phyloP scores from a whole-genome alignment of 2,888 invertebrate species.

The Chalcis sispes region DNA sequence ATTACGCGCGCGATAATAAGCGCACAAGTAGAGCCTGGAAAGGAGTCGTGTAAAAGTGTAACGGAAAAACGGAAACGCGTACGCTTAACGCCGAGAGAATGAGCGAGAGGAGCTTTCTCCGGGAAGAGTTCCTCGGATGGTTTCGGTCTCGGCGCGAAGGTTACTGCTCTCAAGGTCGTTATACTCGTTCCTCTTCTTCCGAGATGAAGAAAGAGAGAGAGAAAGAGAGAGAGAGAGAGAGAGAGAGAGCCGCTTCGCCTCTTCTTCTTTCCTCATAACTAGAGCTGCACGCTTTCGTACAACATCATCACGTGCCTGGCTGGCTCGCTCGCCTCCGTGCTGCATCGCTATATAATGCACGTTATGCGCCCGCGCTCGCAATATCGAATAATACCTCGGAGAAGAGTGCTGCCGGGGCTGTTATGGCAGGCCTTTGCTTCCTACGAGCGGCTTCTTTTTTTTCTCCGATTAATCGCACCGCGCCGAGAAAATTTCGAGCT shows the following conservation, averaged over 20 bases:
- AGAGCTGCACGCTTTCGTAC: constrained; percentile 58
- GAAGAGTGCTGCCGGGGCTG: neutral
- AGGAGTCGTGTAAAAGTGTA: neutral
- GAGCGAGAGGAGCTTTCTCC: neutral
- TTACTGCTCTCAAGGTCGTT: constrained; percentile 61
- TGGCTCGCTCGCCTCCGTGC: neutral
- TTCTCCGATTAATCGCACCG: neutral
- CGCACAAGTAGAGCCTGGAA: neutral
- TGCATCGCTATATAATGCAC: neutral
- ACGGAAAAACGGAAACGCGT: constrained; percentile 1
- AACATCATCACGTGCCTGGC: constrained; percentile 41
- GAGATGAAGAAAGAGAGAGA: constrained; percentile 30
- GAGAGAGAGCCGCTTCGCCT: neutral
- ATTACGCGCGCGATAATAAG: neutral
- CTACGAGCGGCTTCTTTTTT: neutral
- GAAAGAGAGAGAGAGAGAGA: too few relatives aligned
- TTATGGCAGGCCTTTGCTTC: too few relatives aligned
- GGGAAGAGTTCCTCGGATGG: too few relatives aligned
- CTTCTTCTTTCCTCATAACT: constrained; percentile 53
- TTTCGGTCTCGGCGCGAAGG: constrained; percentile 33
- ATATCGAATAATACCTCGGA: neutral
- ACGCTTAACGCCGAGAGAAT: neutral
- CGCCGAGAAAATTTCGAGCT: neutral
- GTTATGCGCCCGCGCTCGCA: neutral
- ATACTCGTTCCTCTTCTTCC: constrained; percentile 30